phyloP scores from a whole-genome alignment of 1,140 invertebrate genomes.

The Araneus ventricosus region DNA sequence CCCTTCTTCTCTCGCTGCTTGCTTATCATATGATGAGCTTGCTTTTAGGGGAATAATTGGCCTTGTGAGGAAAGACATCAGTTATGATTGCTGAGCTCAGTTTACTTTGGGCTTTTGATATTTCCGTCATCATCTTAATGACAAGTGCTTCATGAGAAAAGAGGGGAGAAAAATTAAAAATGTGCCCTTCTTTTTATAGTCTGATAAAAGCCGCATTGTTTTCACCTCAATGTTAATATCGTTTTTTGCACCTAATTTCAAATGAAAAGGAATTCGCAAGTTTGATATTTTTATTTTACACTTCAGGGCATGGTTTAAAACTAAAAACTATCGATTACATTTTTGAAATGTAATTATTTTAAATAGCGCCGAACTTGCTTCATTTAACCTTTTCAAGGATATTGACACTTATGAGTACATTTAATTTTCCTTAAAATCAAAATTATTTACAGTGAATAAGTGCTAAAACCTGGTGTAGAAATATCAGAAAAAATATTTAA shows the following conservation, averaged over 20 bases:
- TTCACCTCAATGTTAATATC: not conserved
- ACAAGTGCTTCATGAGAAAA: not conserved
- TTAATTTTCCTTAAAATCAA: too few relatives aligned
- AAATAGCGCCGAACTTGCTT: too few relatives aligned
- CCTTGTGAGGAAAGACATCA: constrained; percentile 31
- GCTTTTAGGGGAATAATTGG: constrained; percentile 17
- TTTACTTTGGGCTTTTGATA: not conserved
- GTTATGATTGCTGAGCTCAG: not conserved
- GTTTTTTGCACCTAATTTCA: not conserved
- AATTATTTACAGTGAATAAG: too few relatives aligned
- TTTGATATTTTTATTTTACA: too few relatives aligned
- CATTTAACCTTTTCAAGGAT: too few relatives aligned
- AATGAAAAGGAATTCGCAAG: too few relatives aligned
- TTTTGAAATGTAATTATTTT: too few relatives aligned
- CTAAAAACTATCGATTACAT: too few relatives aligned
- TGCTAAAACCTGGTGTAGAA: too few relatives aligned
- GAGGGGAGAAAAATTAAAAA: not conserved
- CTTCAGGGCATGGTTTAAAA: too few relatives aligned
- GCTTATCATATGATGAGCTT: constrained; percentile 25
- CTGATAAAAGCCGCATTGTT: not conserved
- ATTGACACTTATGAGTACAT: too few relatives aligned
- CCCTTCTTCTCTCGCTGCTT: constrained; percentile 14
- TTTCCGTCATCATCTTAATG: constrained; percentile 15
- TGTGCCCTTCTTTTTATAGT: not conserved
- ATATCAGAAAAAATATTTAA: too few relatives aligned